These are phyloP conservation scores for Lycopodina hypogea DNA, from an alignment of 37 sponge, comb jelly and placozoan genomes.

Conservation along the genomic window DNA sequence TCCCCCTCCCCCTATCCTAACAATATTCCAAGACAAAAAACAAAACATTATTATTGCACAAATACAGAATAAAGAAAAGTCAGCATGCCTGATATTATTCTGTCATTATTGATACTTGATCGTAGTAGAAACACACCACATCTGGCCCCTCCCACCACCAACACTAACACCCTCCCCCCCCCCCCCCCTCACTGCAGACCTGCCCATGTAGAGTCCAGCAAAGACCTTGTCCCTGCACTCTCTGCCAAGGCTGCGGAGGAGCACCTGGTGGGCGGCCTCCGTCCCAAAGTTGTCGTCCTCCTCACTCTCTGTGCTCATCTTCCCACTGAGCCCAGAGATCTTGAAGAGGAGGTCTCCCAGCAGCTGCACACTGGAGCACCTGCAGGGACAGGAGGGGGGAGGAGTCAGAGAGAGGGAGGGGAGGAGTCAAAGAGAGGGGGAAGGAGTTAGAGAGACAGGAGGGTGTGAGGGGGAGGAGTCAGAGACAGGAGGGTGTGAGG, in stretches of 20 bases:
- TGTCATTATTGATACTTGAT: no score
- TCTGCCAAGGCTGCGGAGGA: conserved; percentile 68
- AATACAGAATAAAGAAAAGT: no score
- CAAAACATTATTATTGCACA: no score
- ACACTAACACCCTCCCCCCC: neutral
- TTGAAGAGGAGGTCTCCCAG: conserved; percentile 95
- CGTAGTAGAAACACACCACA: no score
- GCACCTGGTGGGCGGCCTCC: conserved; percentile 69
- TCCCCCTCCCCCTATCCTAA: no score
- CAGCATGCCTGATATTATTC: no score
- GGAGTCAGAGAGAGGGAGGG: conserved; percentile 6
- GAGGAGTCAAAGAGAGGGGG: no score
- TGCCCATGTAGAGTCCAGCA: conserved; percentile 97
- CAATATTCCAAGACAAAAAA: no score
- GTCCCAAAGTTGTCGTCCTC: conserved; percentile 99
- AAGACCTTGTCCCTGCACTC: conserved; percentile 88
- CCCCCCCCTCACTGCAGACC: conserved; percentile 12
- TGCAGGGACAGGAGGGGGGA: neutral
- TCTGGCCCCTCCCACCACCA: no score
- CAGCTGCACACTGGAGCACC: conserved; percentile 84
- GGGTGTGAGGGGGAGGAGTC: no score
- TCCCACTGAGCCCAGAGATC: conserved; percentile 92
- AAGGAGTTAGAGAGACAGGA: no score
- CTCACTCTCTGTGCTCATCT: conserved; percentile 94
- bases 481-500: no score